A percentile compares a stretch with the other conserved stretches of the same genome.
phyloP scores from a whole-genome alignment of 2,113 vertebrate genomes.

The Alaudala cheleensis region DNA sequence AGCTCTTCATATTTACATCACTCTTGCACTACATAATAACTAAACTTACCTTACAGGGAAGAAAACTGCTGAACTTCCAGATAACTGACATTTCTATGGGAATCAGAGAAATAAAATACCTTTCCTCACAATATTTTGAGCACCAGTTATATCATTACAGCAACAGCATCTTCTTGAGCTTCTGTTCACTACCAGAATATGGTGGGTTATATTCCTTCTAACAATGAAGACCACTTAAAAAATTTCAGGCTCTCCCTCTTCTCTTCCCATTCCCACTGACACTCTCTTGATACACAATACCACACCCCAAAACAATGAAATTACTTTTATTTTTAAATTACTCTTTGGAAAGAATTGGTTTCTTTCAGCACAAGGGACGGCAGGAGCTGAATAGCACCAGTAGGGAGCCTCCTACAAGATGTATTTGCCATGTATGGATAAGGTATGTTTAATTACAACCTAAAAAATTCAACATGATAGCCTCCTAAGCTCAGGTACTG shows the following conservation, averaged over 20 bases:
- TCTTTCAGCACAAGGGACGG: not conserved
- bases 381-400: not conserved
- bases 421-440: not conserved
- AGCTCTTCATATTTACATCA: not conserved
- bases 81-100: not conserved
- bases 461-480: not conserved
- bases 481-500: not conserved
- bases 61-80: not conserved
- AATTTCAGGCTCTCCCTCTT: not conserved
- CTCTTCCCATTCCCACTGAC: not conserved
- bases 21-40: not conserved
- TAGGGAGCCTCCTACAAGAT: not conserved
- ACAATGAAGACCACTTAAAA: rapidly evolving
- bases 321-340: not conserved
- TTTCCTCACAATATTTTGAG: not conserved
- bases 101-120: not conserved
- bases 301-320: not conserved
- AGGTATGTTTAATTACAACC: not conserved
- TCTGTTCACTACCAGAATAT: not conserved
- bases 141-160: not conserved
- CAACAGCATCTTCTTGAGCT: not conserved
- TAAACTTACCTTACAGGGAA: not conserved
- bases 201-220: not conserved
- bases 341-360: not conserved
- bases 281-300: not conserved